These are phyloP conservation scores for Cephus sareptanus DNA, from an alignment of 2,888 invertebrate genomes.

Conservation along the genomic window DNA sequence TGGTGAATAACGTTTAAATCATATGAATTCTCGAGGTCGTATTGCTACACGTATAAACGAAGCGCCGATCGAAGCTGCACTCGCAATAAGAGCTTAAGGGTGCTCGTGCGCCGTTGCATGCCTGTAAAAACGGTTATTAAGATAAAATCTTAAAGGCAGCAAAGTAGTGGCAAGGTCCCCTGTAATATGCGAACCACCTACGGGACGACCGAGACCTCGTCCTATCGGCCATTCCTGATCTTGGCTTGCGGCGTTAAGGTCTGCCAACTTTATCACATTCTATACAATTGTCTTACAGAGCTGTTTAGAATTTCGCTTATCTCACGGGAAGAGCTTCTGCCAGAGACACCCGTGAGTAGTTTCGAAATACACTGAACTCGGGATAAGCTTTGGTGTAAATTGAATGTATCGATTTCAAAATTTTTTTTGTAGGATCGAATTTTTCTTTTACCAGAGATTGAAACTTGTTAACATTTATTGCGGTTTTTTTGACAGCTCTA, in stretches of 20 bases:
- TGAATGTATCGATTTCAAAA: background rate
- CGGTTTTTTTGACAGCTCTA: background rate
- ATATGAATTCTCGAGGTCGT: background rate
- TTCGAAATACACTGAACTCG: background rate
- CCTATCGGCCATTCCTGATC: background rate
- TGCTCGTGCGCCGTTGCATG: slow-evolving; percentile 40
- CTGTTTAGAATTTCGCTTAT: background rate
- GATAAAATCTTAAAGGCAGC: slow-evolving; percentile 46
- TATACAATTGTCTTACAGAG: background rate
- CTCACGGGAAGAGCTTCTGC: background rate
- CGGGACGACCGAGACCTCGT: slow-evolving; percentile 43
- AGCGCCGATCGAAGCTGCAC: background rate
- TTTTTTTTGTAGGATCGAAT: too few relatives aligned
- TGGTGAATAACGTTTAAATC: background rate
- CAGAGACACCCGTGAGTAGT: background rate
- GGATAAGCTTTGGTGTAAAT: background rate
- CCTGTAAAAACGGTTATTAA: slow-evolving; percentile 49
- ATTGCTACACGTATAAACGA: background rate
- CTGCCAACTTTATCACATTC: background rate
- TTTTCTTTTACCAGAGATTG: too few relatives aligned
- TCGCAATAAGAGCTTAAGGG: background rate
- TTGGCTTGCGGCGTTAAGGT: background rate
- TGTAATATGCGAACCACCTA: slow-evolving; percentile 25
- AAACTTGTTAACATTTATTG: background rate
- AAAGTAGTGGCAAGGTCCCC: slow-evolving; percentile 53